Evolutionary conservation across 2,888 invertebrate genomes (phyloP).

Genomic region (Melanostoma mellinum): DNA sequence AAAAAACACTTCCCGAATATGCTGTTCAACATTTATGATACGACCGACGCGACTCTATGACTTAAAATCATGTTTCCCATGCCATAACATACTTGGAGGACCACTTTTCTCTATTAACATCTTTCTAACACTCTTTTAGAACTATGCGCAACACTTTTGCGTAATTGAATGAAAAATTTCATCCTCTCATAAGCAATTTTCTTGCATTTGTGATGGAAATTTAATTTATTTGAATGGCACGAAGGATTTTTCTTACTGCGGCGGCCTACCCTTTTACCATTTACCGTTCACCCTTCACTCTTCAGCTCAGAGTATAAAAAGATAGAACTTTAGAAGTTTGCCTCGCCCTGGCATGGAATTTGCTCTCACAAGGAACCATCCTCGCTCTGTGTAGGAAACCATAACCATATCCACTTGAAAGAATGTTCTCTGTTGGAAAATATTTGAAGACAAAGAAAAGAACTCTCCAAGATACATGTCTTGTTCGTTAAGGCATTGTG

Average conservation of each 20-base stretch:
- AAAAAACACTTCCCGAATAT: neutral
- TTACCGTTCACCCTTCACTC: neutral
- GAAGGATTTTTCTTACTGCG: constrained; percentile 34
- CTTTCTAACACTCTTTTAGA: neutral
- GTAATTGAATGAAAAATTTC: constrained; percentile 70
- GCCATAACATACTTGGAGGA: constrained; percentile 8
- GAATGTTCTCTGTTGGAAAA: constrained; percentile 48
- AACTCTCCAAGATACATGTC: constrained; percentile 53
- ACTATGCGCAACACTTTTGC: constrained; percentile 62
- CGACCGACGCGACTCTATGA: neutral
- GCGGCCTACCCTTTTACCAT: neutral
- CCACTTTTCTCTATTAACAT: constrained; percentile 6
- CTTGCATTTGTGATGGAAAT: constrained; percentile 68
- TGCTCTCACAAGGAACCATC: neutral
- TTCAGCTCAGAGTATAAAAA: constrained; percentile 50
- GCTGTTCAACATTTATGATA: constrained; percentile 5
- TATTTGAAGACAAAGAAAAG: constrained; percentile 26
- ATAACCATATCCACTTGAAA: constrained; percentile 21
- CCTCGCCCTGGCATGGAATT: constrained; percentile 36
- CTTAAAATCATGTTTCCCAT: constrained; percentile 6
- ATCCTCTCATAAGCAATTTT: constrained; percentile 63
- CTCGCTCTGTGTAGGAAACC: neutral
- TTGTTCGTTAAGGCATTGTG: constrained; percentile 7
- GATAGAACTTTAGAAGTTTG: constrained; percentile 3
- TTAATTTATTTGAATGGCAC: constrained; percentile 68